These are phyloP conservation scores for Macrocentrus cingulum DNA, from an alignment of 1,140 invertebrate genomes.

Conservation along the genomic window DNA sequence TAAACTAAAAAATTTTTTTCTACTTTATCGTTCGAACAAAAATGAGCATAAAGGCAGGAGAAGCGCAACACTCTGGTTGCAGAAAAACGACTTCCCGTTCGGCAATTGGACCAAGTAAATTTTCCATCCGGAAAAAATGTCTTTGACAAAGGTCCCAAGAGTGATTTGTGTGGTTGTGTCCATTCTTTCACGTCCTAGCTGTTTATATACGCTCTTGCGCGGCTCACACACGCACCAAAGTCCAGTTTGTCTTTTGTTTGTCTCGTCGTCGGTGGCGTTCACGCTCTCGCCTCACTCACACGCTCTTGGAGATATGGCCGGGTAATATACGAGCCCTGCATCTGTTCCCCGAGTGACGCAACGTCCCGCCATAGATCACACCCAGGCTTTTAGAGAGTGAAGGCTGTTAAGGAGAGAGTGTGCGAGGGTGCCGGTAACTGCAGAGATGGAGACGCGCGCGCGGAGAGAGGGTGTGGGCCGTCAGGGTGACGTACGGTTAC, in stretches of 20 bases:
- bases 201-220: conserved; percentile 23
- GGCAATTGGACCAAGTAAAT: conserved; percentile 22
- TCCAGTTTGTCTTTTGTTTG: conserved; percentile 23
- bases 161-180: conserved; percentile 53
- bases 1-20: no score
- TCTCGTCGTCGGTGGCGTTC: neutral
- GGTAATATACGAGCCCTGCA: conserved; percentile 60
- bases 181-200: conserved; percentile 44
- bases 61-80: no score
- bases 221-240: conserved; percentile 23
- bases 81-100: conserved; percentile 5
- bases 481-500: conserved; percentile 53
- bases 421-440: conserved; percentile 25
- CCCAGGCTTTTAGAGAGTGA: conserved; percentile 39
- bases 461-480: conserved; percentile 26
- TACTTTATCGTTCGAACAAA: no score
- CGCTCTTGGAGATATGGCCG: conserved; percentile 48
- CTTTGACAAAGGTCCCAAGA: conserved; percentile 46
- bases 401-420: conserved; percentile 37
- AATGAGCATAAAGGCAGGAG: no score
- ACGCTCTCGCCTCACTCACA: conserved; percentile 24
- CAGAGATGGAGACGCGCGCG: conserved; percentile 24
- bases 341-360: conserved; percentile 60
- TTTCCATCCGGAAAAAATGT: conserved; percentile 29
- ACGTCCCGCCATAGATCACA: conserved; percentile 55